Conservation (phyloP, 2,888 invertebrate species). For the Neocrepidodera transversa region DNA sequence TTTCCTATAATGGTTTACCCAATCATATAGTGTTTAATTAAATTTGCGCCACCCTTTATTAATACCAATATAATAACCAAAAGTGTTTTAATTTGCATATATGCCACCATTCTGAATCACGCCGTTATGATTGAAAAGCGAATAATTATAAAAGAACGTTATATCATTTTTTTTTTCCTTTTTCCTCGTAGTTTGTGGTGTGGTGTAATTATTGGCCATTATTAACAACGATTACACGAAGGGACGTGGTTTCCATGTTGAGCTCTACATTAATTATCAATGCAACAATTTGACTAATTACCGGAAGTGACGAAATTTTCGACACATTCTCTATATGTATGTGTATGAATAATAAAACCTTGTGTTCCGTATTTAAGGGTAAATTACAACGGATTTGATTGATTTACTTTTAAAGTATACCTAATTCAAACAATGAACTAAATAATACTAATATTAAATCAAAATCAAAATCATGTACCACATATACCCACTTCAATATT, state of each 20-base stretch:
- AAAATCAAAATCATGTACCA: too few species aligned
- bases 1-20: too few species aligned
- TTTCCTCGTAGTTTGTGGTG: conserved; percentile 4
- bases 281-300: conserved; percentile 56
- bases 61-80: too few species aligned
- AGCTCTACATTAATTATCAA: conserved; percentile 53
- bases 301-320: conserved; percentile 55
- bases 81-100: background rate
- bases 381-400: conserved; percentile 41
- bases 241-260: conserved; percentile 31
- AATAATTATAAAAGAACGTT: conserved; percentile 7
- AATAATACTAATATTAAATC: too few species aligned
- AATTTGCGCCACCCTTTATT: too few species aligned
- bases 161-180: conserved; percentile 20
- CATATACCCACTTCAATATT: too few species aligned
- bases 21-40: too few species aligned
- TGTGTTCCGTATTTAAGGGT: conserved; percentile 45
- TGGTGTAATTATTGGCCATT: conserved; percentile 21
- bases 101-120: background rate
- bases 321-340: conserved; percentile 48
- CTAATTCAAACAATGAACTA: too few species aligned
- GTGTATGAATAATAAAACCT: conserved; percentile 46
- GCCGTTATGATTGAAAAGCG: background rate
- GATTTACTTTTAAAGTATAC: conserved; percentile 6
- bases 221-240: conserved; percentile 32